Evolutionary conservation across 2,888 invertebrate genomes (phyloP).

Genomic region (Listrodromus nycthemerus): DNA sequence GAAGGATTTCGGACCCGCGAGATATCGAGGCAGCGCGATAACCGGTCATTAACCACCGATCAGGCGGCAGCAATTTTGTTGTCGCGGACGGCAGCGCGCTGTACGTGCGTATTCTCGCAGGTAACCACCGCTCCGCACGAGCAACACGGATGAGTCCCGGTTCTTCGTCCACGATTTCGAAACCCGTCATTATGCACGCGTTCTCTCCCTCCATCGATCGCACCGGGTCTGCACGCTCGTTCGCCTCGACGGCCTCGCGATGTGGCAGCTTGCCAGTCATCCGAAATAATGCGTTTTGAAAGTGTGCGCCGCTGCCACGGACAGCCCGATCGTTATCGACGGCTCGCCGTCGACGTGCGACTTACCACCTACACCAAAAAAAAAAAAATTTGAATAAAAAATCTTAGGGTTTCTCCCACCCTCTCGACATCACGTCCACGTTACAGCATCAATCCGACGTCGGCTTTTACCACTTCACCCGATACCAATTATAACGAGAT

Average conservation of each 20-base stretch:
- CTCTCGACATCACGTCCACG: background rate
- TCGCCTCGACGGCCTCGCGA: conserved; percentile 23
- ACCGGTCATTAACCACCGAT: conserved; percentile 62
- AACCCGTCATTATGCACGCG: conserved; percentile 78
- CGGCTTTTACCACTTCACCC: conserved; percentile 23
- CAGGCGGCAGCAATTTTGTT: conserved; percentile 53
- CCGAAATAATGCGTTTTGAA: conserved; percentile 75
- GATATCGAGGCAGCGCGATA: conserved; percentile 54
- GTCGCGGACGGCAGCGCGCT: conserved; percentile 20
- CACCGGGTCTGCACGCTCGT: conserved; percentile 40
- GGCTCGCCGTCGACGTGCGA: conserved; percentile 52
- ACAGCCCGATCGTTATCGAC: conserved; percentile 74
- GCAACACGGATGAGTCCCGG: conserved; percentile 38
- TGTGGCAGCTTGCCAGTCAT: conserved; percentile 74
- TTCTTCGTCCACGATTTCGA: conserved; percentile 56
- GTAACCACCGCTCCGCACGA: conserved; percentile 37
- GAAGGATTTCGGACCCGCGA: conserved; percentile 17
- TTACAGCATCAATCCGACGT: conserved; percentile 51
- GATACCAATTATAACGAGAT: conserved; percentile 66
- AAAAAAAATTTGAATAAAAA: background rate
- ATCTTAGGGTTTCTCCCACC: too few species aligned
- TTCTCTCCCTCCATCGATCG: conserved; percentile 15
- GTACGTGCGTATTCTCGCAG: background rate
- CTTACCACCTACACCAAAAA: conserved; percentile 45
- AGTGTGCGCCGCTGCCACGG: conserved; percentile 56